Base-by-base conservation (phyloP, 2,113 vertebrate genomes). In the Toxotes chatareus region DNA sequence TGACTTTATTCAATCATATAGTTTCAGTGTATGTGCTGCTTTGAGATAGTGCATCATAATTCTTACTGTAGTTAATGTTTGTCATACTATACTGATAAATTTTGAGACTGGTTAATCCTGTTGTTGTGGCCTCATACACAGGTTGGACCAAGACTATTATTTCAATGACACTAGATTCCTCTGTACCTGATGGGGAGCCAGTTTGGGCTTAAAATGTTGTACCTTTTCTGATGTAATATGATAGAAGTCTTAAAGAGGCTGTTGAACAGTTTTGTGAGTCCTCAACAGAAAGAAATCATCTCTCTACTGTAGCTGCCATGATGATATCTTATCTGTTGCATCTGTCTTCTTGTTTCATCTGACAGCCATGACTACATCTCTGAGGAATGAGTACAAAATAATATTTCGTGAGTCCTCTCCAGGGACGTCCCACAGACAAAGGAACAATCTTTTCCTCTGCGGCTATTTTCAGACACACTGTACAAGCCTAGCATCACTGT, bases 381-480 rank as follows among this genome's bases (percentile, higher is more conserved):
- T 0, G 0, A 38, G 67, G 70, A 81, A 76, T 67, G 66, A 79
- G 32, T 3, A 40, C 19, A 53, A 71, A 65, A 63, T 73, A 70
- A 75, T 81, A 11, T 62, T 61, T 61, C 11, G 7, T 0, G 7
- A 57, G 7, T 76, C 27, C 44, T 87, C 71, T 76, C 67, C 56
- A n/a, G 82, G 73, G 75, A 87, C 34, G 17, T 61, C 70, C 63
- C 27, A 44, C 66, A 69, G 63, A 85, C 74, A 40, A 42, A 34
- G 57, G 34, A 72, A 80, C 42, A 59, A 13, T 13, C 61, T 76
- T 86, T 89, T 72, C 81, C 81, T 86, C 79, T 49, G 73, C 14
- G 12, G 23, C 75, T 73, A 21, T 87, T 84, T 38, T 77, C 59
- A 61, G 34, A 79, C 63, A 42, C 32, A 63, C 78, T 59, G 67